These are phyloP conservation scores for Alcis repandata DNA, from an alignment of 2,888 invertebrate species.

Conservation along the genomic window DNA sequence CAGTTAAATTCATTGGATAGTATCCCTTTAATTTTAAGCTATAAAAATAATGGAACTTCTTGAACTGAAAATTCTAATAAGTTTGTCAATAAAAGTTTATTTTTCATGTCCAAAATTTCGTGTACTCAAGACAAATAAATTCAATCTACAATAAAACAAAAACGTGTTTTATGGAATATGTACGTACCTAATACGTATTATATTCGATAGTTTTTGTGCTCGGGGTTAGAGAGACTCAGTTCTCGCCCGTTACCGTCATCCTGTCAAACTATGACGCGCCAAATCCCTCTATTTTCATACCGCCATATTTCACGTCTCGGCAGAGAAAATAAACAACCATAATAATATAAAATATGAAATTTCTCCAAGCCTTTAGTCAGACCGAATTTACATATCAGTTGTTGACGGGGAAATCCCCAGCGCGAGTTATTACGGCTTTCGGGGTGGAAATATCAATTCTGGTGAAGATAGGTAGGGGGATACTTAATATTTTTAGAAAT, in stretches of 20 bases:
- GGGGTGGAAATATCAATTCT: conserved; percentile 64
- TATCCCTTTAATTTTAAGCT: too few relatives aligned
- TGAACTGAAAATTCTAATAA: too few relatives aligned
- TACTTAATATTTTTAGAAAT: conserved; percentile 1
- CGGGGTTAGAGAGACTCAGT: conserved; percentile 29
- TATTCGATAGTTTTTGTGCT: conserved; percentile 40
- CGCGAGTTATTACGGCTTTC: conserved; percentile 65
- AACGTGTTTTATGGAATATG: too few relatives aligned
- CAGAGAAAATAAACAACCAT: conserved; percentile 84
- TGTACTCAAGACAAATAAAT: too few relatives aligned
- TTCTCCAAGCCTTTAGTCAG: conserved; percentile 75
- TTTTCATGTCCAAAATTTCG: too few relatives aligned
- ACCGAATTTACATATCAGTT: conserved; percentile 83
- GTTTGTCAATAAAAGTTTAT: too few relatives aligned
- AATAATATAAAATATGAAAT: conserved; percentile 80
- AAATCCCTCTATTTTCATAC: conserved; percentile 84
- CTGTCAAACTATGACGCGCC: conserved; percentile 80
- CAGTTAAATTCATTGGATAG: too few relatives aligned
- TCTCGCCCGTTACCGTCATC: conserved; percentile 81
- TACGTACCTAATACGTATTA: too few relatives aligned
- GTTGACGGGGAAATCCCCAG: conserved; percentile 79
- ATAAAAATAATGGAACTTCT: too few relatives aligned
- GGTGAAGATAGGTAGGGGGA: neutral
- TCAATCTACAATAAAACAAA: too few relatives aligned
- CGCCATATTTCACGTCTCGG: conserved; percentile 81